Conservation (phyloP, 2,113 vertebrate genomes). For the Sciurus niger region DNA sequence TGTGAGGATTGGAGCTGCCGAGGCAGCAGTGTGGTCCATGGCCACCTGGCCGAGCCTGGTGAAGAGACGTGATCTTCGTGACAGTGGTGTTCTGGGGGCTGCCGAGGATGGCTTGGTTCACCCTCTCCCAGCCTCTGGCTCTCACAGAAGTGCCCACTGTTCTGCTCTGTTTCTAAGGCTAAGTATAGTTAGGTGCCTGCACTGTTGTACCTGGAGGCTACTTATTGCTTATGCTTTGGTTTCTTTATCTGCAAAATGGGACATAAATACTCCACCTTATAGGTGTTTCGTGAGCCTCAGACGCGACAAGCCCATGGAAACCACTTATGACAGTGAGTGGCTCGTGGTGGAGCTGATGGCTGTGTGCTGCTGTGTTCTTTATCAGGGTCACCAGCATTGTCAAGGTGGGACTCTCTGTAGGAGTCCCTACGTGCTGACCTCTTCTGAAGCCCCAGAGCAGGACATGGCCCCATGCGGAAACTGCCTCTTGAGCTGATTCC, state of each 20-base stretch:
- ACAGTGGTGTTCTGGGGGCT: background rate
- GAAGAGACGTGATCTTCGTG: background rate
- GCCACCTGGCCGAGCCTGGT: background rate
- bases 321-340: background rate
- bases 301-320: background rate
- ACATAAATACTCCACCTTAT: background rate
- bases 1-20: too few relatives aligned
- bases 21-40: background rate
- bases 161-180: background rate
- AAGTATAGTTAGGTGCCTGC: accelerated
- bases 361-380: background rate
- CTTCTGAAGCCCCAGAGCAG: background rate
- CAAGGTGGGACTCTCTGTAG: background rate
- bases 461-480: background rate
- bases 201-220: background rate
- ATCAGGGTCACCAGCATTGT: accelerated
- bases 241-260: background rate
- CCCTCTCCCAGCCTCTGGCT: background rate
- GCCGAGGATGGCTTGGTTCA: background rate
- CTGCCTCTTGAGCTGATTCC: background rate
- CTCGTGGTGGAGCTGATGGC: background rate
- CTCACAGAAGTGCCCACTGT: background rate
- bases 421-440: background rate
- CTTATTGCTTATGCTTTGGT: background rate
- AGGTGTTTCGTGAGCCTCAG: background rate